Percentiles rank a stretch among this genome's conserved stretches.
Conservation (phyloP, 2,113 vertebrate species). For the Proterorhinus semilunaris region DNA sequence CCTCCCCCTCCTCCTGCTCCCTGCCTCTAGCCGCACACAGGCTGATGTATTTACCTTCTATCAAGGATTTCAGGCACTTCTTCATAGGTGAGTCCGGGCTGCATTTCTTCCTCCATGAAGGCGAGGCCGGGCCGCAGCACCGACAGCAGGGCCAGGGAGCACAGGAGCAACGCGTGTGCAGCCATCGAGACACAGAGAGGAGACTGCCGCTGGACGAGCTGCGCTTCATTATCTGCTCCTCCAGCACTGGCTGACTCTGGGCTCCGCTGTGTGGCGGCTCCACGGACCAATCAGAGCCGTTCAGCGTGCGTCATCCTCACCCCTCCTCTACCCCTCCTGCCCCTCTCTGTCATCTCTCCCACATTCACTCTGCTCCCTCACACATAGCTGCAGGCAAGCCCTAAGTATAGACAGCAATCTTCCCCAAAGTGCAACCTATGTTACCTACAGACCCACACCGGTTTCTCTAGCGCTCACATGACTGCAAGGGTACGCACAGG, state of each 20-base stretch:
- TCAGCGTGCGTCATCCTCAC: slow-evolving; percentile 74
- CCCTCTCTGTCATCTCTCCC: slow-evolving; percentile 62
- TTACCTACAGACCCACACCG: slow-evolving; percentile 11
- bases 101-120: slow-evolving; percentile 59
- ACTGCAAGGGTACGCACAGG: not conserved
- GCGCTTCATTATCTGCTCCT: slow-evolving; percentile 82
- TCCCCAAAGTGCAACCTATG: slow-evolving; percentile 48
- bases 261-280: slow-evolving; percentile 65
- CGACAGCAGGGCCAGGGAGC: slow-evolving; percentile 71
- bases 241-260: slow-evolving; percentile 70
- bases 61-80: slow-evolving; percentile 81
- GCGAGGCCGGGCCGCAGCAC: slow-evolving; percentile 59
- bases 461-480: slow-evolving; percentile 6
- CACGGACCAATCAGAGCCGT: slow-evolving; percentile 62
- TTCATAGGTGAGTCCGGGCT: slow-evolving; percentile 67
- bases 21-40: slow-evolving; percentile 37
- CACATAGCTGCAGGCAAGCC: slow-evolving; percentile 67
- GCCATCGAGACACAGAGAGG: slow-evolving; percentile 80
- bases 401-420: slow-evolving; percentile 59
- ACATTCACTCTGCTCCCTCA: slow-evolving; percentile 55
- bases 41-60: slow-evolving; percentile 74
- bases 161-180: slow-evolving; percentile 76
- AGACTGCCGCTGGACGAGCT: slow-evolving; percentile 74
- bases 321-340: slow-evolving; percentile 38
- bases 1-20: slow-evolving; percentile 33